phyloP scores from a whole-genome alignment of 2,797 vertebrate genomes.

The Ceryle rudis region DNA sequence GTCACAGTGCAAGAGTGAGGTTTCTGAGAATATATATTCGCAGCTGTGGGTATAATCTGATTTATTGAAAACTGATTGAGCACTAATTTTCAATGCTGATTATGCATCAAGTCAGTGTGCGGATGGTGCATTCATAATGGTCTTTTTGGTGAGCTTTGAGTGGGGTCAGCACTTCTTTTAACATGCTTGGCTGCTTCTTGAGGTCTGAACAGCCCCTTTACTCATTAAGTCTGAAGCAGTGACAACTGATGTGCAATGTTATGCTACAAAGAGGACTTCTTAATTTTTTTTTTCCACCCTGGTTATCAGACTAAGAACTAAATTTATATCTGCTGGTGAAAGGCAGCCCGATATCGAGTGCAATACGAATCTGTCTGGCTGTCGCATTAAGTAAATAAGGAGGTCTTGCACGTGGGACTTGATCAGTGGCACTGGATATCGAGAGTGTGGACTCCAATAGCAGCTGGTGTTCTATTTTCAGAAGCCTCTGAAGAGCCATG shows the following conservation, averaged over 20 bases:
- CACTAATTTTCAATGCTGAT: accelerated
- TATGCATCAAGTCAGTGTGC: not conserved
- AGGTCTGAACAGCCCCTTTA: not conserved
- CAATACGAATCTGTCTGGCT: not conserved
- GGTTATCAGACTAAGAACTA: not conserved
- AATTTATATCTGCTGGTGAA: accelerated
- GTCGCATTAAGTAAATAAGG: not conserved
- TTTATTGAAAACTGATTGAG: not conserved
- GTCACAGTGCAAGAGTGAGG: constrained; percentile 14
- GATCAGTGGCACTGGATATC: not conserved
- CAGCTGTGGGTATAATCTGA: not conserved
- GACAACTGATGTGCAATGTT: not conserved
- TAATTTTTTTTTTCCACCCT: not conserved
- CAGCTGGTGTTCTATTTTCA: not conserved
- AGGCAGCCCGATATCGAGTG: accelerated
- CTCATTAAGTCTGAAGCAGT: not conserved
- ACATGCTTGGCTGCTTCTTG: not conserved
- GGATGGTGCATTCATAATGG: not conserved
- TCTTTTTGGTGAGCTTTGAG: not conserved
- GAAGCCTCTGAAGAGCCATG: not conserved
- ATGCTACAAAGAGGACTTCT: not conserved
- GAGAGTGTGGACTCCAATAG: not conserved
- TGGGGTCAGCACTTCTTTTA: not conserved
- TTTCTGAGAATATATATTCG: not conserved
- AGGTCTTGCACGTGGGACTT: not conserved